phyloP scores from a whole-genome alignment of 2,797 vertebrate species.

The Graptemys geographica region DNA sequence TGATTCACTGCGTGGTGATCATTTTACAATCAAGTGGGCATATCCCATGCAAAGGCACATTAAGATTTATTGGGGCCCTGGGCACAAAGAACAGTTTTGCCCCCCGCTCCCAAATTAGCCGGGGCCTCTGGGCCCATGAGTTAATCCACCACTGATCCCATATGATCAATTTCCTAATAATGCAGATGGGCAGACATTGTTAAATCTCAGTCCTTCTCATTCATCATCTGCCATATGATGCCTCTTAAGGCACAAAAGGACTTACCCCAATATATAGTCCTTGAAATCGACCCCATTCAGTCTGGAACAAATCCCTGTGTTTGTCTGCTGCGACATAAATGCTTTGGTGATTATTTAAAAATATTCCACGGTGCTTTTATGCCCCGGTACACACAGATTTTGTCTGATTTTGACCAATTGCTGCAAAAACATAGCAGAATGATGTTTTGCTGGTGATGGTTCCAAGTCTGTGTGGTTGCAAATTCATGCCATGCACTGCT shows the following conservation, averaged over 20 bases:
- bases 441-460: neutral
- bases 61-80: too few relatives aligned
- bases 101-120: too few relatives aligned
- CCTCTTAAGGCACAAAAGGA: neutral
- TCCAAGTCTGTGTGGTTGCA: neutral
- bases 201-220: neutral
- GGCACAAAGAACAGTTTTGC: too few relatives aligned
- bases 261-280: neutral
- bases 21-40: neutral
- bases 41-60: neutral
- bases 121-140: too few relatives aligned
- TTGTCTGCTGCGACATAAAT: neutral
- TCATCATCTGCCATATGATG: neutral
- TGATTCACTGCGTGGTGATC: neutral
- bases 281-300: neutral
- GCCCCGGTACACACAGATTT: neutral
- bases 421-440: neutral
- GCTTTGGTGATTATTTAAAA: neutral
- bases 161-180: neutral
- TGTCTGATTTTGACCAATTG: neutral
- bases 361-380: neutral
- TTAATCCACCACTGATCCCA: neutral
- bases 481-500: neutral
- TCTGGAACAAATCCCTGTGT: neutral
- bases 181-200: neutral